Percentiles rank a stretch among this genome's conserved stretches.
These are phyloP conservation scores for Cichlasoma orientale DNA, from an alignment of 2,797 vertebrate species.

Conservation along the genomic window DNA sequence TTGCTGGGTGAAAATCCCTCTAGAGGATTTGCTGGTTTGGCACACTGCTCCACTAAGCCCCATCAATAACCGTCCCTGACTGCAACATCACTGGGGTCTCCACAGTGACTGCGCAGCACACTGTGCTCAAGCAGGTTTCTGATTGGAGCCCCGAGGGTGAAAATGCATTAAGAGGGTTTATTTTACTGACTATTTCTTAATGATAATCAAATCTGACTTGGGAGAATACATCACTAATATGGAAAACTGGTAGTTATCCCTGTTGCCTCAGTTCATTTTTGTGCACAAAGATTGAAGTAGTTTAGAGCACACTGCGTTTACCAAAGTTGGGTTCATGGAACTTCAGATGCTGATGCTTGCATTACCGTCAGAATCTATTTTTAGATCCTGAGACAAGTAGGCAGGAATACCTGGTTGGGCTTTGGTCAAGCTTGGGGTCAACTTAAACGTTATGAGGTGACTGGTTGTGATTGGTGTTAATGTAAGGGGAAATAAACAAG, in stretches of 20 bases:
- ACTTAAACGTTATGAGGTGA: not conserved
- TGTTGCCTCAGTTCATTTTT: not conserved
- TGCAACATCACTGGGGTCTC: constrained; percentile 51
- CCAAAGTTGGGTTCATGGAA: not conserved
- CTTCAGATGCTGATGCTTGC: not conserved
- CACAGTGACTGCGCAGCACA: constrained; percentile 18
- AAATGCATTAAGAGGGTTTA: not conserved
- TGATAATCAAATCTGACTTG: not conserved
- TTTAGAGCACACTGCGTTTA: not conserved
- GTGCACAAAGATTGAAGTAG: not conserved
- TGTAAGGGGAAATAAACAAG: too few species aligned
- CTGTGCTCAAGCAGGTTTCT: not conserved
- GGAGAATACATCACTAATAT: not conserved
- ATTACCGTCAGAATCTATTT: not conserved
- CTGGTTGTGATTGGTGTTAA: too few species aligned
- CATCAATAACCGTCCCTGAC: constrained; percentile 53
- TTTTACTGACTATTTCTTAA: not conserved
- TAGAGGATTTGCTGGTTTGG: constrained; percentile 72
- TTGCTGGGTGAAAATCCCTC: constrained; percentile 66
- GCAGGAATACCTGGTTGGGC: not conserved
- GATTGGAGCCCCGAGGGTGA: not conserved
- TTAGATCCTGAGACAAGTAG: not conserved
- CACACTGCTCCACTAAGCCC: constrained; percentile 60
- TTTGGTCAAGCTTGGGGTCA: not conserved
- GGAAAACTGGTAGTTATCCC: not conserved